A percentile compares a stretch with the other conserved stretches of the same genome.
Conservation (phyloP, 2,888 invertebrate species). For the Diarsia mendica region DNA sequence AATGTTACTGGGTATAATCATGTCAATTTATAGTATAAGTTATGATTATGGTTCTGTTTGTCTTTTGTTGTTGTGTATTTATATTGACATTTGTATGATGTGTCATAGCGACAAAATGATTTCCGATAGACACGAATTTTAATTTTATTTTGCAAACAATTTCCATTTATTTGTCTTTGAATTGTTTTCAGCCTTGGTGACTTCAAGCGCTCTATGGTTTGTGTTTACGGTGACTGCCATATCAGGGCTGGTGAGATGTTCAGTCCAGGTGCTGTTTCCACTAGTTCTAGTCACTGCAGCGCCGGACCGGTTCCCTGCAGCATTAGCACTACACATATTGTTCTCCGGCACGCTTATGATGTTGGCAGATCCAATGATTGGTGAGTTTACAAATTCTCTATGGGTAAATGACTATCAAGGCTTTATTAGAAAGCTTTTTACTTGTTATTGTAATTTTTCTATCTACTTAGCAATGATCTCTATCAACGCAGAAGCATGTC, state of each 20-base stretch:
- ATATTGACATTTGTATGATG: background rate
- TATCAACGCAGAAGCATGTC: background rate
- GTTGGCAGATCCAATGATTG: constrained; percentile 92
- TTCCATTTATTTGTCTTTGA: constrained; percentile 52
- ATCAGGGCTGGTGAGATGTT: constrained; percentile 93
- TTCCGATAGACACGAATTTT: background rate
- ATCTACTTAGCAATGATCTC: constrained; percentile 1
- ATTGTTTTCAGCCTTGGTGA: constrained; percentile 80
- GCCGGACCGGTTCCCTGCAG: constrained; percentile 93
- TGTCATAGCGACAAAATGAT: background rate
- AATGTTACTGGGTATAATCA: constrained; percentile 8
- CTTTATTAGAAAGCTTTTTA: background rate
- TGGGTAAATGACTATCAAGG: background rate
- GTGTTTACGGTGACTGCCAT: constrained; percentile 90
- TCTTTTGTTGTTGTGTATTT: background rate
- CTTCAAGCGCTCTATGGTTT: constrained; percentile 84
- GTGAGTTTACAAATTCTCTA: constrained; percentile 78
- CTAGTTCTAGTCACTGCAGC: constrained; percentile 92
- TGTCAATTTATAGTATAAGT: constrained; percentile 7
- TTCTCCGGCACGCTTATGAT: constrained; percentile 93
- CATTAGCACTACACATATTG: constrained; percentile 93
- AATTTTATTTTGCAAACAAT: background rate
- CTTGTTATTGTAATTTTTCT: background rate
- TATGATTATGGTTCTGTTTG: constrained; percentile 32
- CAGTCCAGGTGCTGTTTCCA: constrained; percentile 93